Evolutionary conservation across 2,888 invertebrate genomes (phyloP).

Genomic region (Acrobeloides nanus): DNA sequence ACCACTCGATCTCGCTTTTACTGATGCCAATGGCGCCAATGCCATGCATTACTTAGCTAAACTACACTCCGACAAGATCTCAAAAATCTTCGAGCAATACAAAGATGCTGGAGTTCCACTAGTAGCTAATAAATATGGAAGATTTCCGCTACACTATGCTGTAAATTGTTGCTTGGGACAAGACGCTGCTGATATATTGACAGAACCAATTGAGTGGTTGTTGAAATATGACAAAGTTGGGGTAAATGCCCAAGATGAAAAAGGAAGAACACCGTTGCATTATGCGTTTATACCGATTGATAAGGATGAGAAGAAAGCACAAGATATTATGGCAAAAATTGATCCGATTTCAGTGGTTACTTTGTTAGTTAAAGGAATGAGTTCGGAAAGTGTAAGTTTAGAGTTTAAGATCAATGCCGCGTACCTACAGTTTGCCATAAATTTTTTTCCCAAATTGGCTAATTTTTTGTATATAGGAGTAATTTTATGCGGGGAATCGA

Average conservation of each 20-base stretch:
- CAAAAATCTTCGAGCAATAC: no score
- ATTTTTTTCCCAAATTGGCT: no score
- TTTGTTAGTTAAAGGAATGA: constrained; percentile 12
- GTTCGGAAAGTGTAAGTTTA: constrained; percentile 21
- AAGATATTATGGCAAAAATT: neutral
- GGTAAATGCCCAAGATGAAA: constrained; percentile 21
- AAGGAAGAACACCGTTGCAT: constrained; percentile 46
- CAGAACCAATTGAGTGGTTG: constrained; percentile 57
- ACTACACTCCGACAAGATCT: no score
- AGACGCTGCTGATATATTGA: constrained; percentile 54
- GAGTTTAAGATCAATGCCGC: no score
- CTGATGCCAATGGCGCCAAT: no score
- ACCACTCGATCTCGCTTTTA: no score
- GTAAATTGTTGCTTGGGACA: constrained; percentile 54
- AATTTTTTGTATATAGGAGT: no score
- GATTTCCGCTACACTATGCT: constrained; percentile 57
- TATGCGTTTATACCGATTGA: constrained; percentile 56
- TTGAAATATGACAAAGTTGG: constrained; percentile 51
- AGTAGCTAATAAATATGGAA: constrained; percentile 24
- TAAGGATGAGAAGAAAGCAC: neutral
- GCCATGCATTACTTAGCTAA: no score
- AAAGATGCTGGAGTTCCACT: no score
- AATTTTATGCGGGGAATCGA: no score
- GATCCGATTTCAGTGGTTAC: constrained; percentile 24
- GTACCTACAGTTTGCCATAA: no score